phyloP scores from a whole-genome alignment of 2,888 invertebrate species.

The Ophraella communa region DNA sequence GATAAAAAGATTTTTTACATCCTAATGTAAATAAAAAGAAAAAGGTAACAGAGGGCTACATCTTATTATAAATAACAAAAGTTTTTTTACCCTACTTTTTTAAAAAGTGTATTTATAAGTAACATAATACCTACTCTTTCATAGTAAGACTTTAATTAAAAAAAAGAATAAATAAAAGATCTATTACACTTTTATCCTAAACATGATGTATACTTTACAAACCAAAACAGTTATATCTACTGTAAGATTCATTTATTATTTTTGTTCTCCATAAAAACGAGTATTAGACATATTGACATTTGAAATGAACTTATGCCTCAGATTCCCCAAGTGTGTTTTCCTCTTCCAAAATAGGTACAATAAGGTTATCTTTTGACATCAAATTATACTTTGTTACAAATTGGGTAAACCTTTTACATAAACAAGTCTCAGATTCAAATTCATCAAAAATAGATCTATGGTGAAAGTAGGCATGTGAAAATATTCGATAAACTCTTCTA shows the following conservation, averaged over 20 bases:
- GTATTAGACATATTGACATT: conserved; percentile 11
- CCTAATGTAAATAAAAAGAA: neutral
- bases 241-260: neutral
- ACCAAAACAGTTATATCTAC: neutral
- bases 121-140: neutral
- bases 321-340: conserved; percentile 67
- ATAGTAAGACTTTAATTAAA: neutral
- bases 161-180: no score
- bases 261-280: conserved; percentile 6
- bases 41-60: neutral
- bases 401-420: conserved; percentile 95
- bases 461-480: conserved; percentile 99
- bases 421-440: conserved; percentile 94
- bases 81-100: neutral
- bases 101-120: neutral
- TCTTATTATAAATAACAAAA: neutral
- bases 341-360: conserved; percentile 94
- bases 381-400: conserved; percentile 98
- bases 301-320: conserved; percentile 53
- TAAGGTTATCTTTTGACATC: conserved; percentile 98
- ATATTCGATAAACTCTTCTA: conserved; percentile 97
- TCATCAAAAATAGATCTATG: conserved; percentile 96
- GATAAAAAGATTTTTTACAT: neutral
- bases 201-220: neutral
- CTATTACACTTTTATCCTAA: neutral